Evolutionary conservation across 2,113 vertebrate genomes (phyloP).

Genomic region (Aptenodytes patagonicus): DNA sequence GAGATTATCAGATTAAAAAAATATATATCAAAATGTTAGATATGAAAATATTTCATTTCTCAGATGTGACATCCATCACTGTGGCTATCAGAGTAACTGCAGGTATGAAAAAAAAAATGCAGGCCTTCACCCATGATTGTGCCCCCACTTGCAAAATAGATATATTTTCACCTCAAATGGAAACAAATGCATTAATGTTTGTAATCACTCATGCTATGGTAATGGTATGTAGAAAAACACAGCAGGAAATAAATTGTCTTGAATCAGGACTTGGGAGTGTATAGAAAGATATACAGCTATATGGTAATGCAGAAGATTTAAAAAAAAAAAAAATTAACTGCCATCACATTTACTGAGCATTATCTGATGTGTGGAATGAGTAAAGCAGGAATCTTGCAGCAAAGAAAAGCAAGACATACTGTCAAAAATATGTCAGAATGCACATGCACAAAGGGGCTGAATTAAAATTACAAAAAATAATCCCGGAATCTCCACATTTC

Average conservation of each 20-base stretch:
- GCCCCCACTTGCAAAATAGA: not conserved
- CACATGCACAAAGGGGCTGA: conserved; percentile 62
- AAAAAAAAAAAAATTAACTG: not conserved
- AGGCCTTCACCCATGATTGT: not conserved
- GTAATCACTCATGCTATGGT: not conserved
- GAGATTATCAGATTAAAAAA: not conserved
- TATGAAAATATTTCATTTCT: not conserved
- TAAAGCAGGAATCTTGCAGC: conserved; percentile 13
- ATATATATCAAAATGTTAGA: not conserved
- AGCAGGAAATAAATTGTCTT: not conserved
- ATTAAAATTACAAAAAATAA: not conserved
- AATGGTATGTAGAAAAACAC: not conserved
- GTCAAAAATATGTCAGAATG: not conserved
- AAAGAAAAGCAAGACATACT: not conserved
- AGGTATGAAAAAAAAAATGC: not conserved
- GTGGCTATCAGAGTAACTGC: not conserved
- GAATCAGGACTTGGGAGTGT: not conserved
- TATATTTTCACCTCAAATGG: not conserved
- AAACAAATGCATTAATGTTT: not conserved
- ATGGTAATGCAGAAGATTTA: not conserved
- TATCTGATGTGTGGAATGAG: not conserved
- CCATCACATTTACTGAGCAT: not conserved
- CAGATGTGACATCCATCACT: not conserved
- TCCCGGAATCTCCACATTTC: not conserved
- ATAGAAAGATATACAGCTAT: not conserved